Evolutionary conservation across 1,140 invertebrate species (phyloP), one percentile per base, ranked within the genome.

Genomic region (Tetragnatha versicolor): DNA sequence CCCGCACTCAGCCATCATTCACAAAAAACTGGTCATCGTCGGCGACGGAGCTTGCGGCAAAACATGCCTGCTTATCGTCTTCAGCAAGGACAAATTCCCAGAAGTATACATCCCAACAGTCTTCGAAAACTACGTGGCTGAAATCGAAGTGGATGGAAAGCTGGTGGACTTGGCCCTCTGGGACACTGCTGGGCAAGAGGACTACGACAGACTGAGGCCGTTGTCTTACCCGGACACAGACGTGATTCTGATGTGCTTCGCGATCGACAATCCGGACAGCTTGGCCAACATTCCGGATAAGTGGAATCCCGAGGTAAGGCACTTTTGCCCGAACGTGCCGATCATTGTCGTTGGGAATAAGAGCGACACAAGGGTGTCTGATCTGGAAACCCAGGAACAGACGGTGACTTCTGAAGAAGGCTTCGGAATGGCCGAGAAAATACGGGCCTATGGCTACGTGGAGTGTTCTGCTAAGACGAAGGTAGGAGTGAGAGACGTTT

Each of bases 81-180:
- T 86, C 47, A 83, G 84, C 65, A 85, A 85, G 75, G 82, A 85
- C 77, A 79, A 85, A 39, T 85, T 85, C 49, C 85, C 85, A 4
- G 85, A 85, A 45, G 83, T 85, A 7, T 85, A 85, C 70, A 82
- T 85, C 14, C 84, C 84, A 39, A 85, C 84, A 27, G 84, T 85
- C n/a, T 89, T 89, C 83, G 88, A 89, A 82, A 89, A 88, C 79
- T 89, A 89, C 84, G 88, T 89, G 73, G 87, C 88, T 69, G 87
- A 88, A 82, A 89, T 89, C 82, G 88, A 89, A 85, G 87, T 89
- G 9, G 87, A 88, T 60, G 81, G 83, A 51, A 88, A 88, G 84
- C 86, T 88, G 84, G 49, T 70, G 2, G 45, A 49, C 10, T 22
- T 70, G n/a, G 47, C 66, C 14, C 33, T 70, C 2, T 51, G 47